Conservation (phyloP, 2,888 invertebrate species). For the Dilophus febrilis region DNA sequence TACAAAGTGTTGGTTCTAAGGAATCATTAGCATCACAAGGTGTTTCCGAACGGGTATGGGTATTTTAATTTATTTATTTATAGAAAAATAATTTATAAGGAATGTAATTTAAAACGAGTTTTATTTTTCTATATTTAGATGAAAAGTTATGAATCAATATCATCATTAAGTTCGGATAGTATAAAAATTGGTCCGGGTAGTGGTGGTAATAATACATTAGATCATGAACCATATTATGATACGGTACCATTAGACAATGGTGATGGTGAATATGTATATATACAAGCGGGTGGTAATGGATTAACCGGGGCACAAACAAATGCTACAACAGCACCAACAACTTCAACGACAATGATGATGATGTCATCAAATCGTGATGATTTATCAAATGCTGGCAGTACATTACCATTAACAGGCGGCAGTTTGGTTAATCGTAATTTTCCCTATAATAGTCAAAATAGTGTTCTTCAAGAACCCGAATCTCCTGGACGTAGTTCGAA, state of each 20-base stretch:
- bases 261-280: constrained; percentile 59
- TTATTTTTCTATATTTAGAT: constrained; percentile 31
- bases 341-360: too few relatives aligned
- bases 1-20: constrained; percentile 27
- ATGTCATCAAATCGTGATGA: constrained; percentile 38
- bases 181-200: constrained; percentile 27
- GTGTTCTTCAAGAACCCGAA: constrained; percentile 42
- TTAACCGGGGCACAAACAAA: too few relatives aligned
- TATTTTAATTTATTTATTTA: background rate
- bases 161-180: constrained; percentile 42
- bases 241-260: constrained; percentile 49
- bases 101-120: constrained; percentile 3
- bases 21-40: constrained; percentile 30
- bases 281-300: constrained; percentile 46
- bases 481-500: constrained; percentile 67
- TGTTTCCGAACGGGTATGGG: constrained; percentile 26
- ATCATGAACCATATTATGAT: constrained; percentile 54
- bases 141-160: constrained; percentile 47
- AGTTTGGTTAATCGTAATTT: background rate
- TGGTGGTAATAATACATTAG: constrained; percentile 31
- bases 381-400: constrained; percentile 39
- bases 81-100: background rate
- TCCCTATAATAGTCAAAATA: constrained; percentile 20
- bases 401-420: constrained; percentile 30
- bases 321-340: too few relatives aligned